Conservation (phyloP, 2,113 vertebrate genomes). For the Glaucomys volans region DNA sequence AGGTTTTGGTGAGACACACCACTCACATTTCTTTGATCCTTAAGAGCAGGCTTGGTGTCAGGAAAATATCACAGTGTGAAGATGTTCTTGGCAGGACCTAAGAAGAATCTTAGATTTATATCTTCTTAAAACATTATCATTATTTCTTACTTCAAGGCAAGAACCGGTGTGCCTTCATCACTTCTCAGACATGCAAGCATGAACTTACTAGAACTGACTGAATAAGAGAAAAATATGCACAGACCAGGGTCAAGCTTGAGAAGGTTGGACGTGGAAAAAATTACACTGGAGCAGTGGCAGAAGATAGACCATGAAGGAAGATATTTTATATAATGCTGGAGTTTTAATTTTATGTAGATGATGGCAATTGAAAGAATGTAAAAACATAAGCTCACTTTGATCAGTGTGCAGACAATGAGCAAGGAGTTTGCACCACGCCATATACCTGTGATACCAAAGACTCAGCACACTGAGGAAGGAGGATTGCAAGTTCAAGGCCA, state of each 20-base stretch:
- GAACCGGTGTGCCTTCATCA: not conserved
- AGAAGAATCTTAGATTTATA: not conserved
- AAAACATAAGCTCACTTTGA: not conserved
- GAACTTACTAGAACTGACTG: not conserved
- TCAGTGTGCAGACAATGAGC: not conserved
- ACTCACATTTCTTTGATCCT: not conserved
- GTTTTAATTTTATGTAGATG: not conserved
- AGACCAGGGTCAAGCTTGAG: not conserved
- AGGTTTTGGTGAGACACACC: not conserved
- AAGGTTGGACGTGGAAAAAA: not conserved
- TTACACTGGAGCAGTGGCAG: not conserved
- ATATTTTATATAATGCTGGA: not conserved
- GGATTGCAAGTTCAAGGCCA: too few species aligned
- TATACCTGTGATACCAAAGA: too few species aligned
- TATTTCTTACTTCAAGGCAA: not conserved
- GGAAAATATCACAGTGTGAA: not conserved
- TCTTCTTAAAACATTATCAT: not conserved
- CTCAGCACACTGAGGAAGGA: not conserved
- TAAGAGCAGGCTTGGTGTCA: not conserved
- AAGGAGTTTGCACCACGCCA: not conserved
- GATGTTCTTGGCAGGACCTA: not conserved
- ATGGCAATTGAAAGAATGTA: not conserved
- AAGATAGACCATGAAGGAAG: not conserved
- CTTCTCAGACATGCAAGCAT: not conserved
- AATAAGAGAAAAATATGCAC: not conserved